phyloP scores from a whole-genome alignment of 2,797 vertebrate genomes.

The Myotis pilosus region DNA sequence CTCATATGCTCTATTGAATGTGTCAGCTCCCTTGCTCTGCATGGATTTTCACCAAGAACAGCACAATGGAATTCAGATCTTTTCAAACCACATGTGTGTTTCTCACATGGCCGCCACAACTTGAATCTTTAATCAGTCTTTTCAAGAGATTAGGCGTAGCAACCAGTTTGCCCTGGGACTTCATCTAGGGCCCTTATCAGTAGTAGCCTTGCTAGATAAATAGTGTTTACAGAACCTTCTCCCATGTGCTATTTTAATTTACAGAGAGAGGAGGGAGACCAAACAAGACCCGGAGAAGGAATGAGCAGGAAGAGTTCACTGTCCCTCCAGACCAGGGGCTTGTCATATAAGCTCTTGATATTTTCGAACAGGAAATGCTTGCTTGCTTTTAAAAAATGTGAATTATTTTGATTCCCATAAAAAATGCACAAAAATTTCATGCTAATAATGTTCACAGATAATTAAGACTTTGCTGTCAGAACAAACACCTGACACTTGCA shows the following conservation, averaged over 20 bases:
- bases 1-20: background rate
- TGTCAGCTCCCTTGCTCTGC: background rate
- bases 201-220: background rate
- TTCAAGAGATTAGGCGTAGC: background rate
- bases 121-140: conserved; percentile 1
- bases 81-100: background rate
- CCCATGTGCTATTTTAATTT: background rate
- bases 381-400: conserved; percentile 34
- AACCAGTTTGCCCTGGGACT: background rate
- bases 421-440: background rate
- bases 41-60: conserved; percentile 12
- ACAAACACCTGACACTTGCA: background rate
- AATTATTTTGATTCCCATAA: conserved; percentile 5
- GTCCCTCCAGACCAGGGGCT: background rate
- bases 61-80: background rate
- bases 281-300: background rate
- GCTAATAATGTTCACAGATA: conserved; percentile 30
- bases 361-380: conserved; percentile 32
- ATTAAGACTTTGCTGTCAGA: conserved; percentile 24
- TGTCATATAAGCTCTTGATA: background rate
- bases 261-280: background rate
- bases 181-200: background rate
- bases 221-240: conserved; percentile 3
- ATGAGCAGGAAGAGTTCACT: background rate
- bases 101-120: background rate